These are phyloP conservation scores for Sebastes variabilis DNA, from an alignment of 2,797 vertebrate genomes.

Conservation along the genomic window DNA sequence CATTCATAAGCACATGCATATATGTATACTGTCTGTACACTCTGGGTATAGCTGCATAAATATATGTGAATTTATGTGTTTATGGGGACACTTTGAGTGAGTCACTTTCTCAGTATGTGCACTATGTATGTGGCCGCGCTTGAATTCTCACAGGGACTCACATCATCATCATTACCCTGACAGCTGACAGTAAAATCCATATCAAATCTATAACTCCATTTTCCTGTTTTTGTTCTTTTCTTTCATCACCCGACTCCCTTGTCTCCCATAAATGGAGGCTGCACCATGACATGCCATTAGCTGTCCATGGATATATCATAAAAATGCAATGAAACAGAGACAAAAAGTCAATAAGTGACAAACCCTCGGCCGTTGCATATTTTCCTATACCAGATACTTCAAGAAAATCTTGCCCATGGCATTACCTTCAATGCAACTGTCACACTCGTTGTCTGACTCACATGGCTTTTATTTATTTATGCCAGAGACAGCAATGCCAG, in stretches of 20 bases:
- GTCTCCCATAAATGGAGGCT: slow-evolving; percentile 67
- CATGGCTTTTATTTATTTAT: slow-evolving; percentile 49
- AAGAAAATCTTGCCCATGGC: slow-evolving; percentile 45
- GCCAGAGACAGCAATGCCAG: slow-evolving; percentile 2
- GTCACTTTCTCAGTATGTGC: background rate
- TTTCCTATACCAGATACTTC: slow-evolving; percentile 45
- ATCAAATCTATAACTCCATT: slow-evolving; percentile 74
- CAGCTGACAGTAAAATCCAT: slow-evolving; percentile 79
- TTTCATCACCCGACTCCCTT: slow-evolving; percentile 64
- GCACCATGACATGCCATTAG: slow-evolving; percentile 71
- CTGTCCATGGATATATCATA: slow-evolving; percentile 73
- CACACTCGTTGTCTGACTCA: slow-evolving; percentile 29
- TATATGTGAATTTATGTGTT: background rate
- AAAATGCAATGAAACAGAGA: slow-evolving; percentile 72
- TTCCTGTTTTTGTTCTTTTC: slow-evolving; percentile 73
- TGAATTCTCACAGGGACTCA: slow-evolving; percentile 55
- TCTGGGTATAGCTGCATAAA: background rate
- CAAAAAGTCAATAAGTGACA: slow-evolving; percentile 79
- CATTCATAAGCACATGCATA: background rate
- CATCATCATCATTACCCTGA: slow-evolving; percentile 72
- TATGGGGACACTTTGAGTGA: background rate
- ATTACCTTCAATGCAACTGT: slow-evolving; percentile 45
- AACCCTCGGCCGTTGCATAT: slow-evolving; percentile 46
- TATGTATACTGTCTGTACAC: background rate
- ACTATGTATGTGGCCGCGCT: background rate